Evolutionary conservation across 2,113 vertebrate species (phyloP), one percentile per base, ranked within the genome.

Genomic region (Engystomops pustulosus): DNA sequence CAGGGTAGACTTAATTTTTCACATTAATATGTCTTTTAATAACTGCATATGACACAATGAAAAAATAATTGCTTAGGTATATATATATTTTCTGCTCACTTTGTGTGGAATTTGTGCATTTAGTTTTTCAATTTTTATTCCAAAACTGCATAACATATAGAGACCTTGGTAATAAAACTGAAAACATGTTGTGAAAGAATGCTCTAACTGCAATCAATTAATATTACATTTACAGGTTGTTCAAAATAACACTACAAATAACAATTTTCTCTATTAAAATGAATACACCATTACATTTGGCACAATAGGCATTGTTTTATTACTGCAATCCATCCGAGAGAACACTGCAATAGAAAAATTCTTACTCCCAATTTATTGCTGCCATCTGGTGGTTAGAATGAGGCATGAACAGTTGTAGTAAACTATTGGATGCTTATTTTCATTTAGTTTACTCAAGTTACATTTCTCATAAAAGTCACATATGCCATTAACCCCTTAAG

Each of bases 301-400:
- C 68, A n/a, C n/a, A 41, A 44, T 41, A 69, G 38, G 34, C 11
- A 7, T 20, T 38, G 32, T 36, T 71, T 41, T 44, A 72, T 47
- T 45, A 36, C 15, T 10, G 62, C 5, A 44, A 45, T 15, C 20
- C 23, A 72, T 17, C 69, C 30, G 25, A 38, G 36, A 25, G 45
- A 71, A n/a, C n/a, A 44, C 20, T 71, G 36, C 38, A 71, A 23
- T 27, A 41, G 68, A 4, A 38, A 27, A 27, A 27, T 7, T 45
- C 4, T 17, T 17, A 27, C 23, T 47, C 45, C n/a, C n/a, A 67
- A 36, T 34, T 20, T 67, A 67, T 36, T 77, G 74, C 74, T 77
- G 74, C 74, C 74, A 77, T 20, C 74, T 77, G 51, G 74, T 77
- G 74, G 49, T 36, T 0, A 77, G 4, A 36, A 77, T 36, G 4